phyloP scores from a whole-genome alignment of 1,140 invertebrate genomes.

The Caligus rogercresseyi region DNA sequence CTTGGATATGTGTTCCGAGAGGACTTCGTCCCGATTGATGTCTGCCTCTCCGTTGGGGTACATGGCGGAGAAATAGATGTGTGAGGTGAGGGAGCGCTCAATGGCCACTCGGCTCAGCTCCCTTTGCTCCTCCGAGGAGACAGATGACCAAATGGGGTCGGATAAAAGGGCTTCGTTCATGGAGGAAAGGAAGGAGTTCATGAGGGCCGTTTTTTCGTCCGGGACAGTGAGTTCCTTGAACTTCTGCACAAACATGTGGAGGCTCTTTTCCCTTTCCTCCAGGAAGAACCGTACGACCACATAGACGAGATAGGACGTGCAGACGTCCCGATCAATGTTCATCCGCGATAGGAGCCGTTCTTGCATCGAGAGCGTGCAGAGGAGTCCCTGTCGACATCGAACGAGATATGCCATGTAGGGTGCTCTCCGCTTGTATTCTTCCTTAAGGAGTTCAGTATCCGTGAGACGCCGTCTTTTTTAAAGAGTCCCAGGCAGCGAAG shows the following conservation, averaged over 20 bases:
- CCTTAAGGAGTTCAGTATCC: conserved; percentile 56
- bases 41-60: conserved; percentile 95
- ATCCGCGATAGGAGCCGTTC: conserved; percentile 41
- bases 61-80: conserved; percentile 74
- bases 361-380: conserved; percentile 57
- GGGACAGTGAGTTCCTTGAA: conserved; percentile 52
- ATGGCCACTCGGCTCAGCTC: conserved; percentile 50
- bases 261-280: conserved; percentile 44
- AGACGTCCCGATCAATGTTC: conserved; percentile 47
- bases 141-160: conserved; percentile 47
- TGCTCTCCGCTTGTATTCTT: conserved; percentile 57
- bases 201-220: conserved; percentile 61
- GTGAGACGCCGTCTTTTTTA: conserved; percentile 37
- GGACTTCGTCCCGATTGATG: conserved; percentile 68
- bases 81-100: conserved; percentile 44
- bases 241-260: conserved; percentile 50
- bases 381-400: conserved; percentile 55
- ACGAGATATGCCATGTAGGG: conserved; percentile 71
- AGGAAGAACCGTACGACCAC: conserved; percentile 61
- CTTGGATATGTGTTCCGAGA: conserved; percentile 72
- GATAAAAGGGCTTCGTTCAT: conserved; percentile 43
- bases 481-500: conserved; percentile 47
- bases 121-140: conserved; percentile 44
- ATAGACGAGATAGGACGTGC: conserved; percentile 54
- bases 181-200: conserved; percentile 42